Conservation (phyloP, 2,888 invertebrate species). For the Diogma glabrata region DNA sequence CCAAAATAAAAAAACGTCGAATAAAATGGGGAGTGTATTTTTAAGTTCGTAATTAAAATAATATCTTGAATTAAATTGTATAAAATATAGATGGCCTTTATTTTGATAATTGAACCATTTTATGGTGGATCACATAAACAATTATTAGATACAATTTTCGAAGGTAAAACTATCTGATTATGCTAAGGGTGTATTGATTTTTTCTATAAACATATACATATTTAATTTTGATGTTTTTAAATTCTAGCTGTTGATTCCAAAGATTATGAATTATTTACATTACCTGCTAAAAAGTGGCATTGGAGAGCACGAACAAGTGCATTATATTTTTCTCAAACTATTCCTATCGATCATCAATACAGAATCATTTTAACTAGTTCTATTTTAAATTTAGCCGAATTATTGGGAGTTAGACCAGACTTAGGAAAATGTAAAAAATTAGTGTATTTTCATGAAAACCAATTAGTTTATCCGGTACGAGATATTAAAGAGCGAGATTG, state of each 20-base stretch:
- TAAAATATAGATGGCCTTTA: slow-evolving; percentile 24
- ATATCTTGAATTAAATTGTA: background rate
- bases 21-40: no score
- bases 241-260: slow-evolving; percentile 28
- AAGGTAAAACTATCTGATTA: slow-evolving; percentile 26
- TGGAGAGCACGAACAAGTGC: slow-evolving; percentile 61
- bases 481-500: slow-evolving; percentile 55
- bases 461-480: slow-evolving; percentile 56
- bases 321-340: slow-evolving; percentile 46
- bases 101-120: slow-evolving; percentile 55
- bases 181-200: slow-evolving; percentile 12
- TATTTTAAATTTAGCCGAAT: slow-evolving; percentile 56
- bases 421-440: slow-evolving; percentile 47
- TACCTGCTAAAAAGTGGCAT: slow-evolving; percentile 65
- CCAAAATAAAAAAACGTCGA: no score
- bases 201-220: slow-evolving; percentile 12
- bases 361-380: slow-evolving; percentile 54
- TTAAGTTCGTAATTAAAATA: no score
- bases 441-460: slow-evolving; percentile 69
- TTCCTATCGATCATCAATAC: slow-evolving; percentile 42
- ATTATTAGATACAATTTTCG: slow-evolving; percentile 42
- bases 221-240: slow-evolving; percentile 8
- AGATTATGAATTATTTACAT: slow-evolving; percentile 40
- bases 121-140: slow-evolving; percentile 62
- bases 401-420: slow-evolving; percentile 54